Conservation (phyloP, 1,140 invertebrate species). For the Stegodyphus dumicola region DNA sequence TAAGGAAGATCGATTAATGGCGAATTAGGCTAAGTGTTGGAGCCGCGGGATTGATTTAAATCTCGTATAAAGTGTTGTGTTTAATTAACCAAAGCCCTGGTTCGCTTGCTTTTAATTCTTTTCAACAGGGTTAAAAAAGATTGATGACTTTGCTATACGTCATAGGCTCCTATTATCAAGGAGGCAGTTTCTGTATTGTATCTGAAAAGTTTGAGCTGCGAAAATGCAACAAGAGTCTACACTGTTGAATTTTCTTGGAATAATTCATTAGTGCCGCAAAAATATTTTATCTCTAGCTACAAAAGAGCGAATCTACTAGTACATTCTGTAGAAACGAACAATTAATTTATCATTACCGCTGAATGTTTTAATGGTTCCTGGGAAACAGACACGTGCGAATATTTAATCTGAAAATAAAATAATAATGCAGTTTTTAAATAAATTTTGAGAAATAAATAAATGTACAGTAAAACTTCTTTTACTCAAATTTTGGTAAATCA, state of each 20-base stretch:
- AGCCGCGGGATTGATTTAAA: constrained; percentile 34
- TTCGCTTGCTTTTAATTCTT: constrained; percentile 35
- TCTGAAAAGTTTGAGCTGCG: neutral
- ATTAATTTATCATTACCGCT: neutral
- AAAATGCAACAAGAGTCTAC: too few species aligned
- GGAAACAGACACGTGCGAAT: neutral
- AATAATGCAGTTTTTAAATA: too few species aligned
- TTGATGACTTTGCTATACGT: constrained; percentile 6
- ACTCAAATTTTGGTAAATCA: too few species aligned
- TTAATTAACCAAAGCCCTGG: constrained; percentile 39
- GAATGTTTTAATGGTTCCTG: neutral
- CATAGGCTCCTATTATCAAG: neutral
- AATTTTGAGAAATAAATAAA: too few species aligned
- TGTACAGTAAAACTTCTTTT: too few species aligned
- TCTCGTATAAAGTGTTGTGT: constrained; percentile 46
- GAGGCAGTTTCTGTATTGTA: neutral
- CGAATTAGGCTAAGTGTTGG: constrained; percentile 30
- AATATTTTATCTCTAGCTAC: too few species aligned
- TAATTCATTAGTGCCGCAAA: too few species aligned
- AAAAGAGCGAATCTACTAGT: too few species aligned
- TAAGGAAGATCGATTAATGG: constrained; percentile 39
- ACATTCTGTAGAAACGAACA: too few species aligned
- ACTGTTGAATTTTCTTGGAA: too few species aligned
- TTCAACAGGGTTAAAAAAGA: constrained; percentile 30
- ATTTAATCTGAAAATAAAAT: too few species aligned